phyloP scores from a whole-genome alignment of 1,140 invertebrate genomes.

The Dendrolimus kikuchii region DNA sequence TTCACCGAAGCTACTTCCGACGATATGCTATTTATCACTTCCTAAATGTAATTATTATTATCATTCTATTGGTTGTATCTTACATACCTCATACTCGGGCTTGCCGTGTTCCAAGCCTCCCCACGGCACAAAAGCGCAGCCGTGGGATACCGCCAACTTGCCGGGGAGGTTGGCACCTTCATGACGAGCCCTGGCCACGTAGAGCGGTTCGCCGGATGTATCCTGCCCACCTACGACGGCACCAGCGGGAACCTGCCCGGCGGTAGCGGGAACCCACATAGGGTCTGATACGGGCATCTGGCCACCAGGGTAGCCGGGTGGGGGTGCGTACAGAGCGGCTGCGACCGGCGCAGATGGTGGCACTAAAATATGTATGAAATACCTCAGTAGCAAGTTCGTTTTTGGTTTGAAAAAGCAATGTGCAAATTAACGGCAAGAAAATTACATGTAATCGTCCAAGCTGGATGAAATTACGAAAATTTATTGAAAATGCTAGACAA shows the following conservation, averaged over 20 bases:
- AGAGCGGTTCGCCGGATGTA: conserved; percentile 78
- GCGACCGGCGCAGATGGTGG: conserved; percentile 68
- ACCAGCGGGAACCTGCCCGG: conserved; percentile 79
- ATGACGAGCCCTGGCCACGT: conserved; percentile 80
- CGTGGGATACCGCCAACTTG: conserved; percentile 82
- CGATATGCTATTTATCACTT: no score
- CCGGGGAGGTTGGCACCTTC: conserved; percentile 86
- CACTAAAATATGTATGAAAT: conserved; percentile 26
- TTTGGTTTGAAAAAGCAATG: no score
- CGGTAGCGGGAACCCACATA: conserved; percentile 78
- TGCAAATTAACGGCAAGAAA: no score
- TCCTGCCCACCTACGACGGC: conserved; percentile 83
- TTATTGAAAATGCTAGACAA: no score
- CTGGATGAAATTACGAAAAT: no score
- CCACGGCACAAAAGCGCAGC: conserved; percentile 84
- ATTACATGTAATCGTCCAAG: no score
- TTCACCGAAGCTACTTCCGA: no score
- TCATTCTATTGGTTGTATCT: background rate
- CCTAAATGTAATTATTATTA: no score
- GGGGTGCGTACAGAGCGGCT: conserved; percentile 38
- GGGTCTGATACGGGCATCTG: conserved; percentile 33
- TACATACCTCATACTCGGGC: conserved; percentile 79
- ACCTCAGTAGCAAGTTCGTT: no score
- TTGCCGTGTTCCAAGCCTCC: conserved; percentile 84
- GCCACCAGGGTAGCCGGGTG: conserved; percentile 45